Percentiles rank a stretch among this genome's conserved stretches.
phyloP scores from a whole-genome alignment of 2,113 vertebrate genomes.

The Progne subis region DNA sequence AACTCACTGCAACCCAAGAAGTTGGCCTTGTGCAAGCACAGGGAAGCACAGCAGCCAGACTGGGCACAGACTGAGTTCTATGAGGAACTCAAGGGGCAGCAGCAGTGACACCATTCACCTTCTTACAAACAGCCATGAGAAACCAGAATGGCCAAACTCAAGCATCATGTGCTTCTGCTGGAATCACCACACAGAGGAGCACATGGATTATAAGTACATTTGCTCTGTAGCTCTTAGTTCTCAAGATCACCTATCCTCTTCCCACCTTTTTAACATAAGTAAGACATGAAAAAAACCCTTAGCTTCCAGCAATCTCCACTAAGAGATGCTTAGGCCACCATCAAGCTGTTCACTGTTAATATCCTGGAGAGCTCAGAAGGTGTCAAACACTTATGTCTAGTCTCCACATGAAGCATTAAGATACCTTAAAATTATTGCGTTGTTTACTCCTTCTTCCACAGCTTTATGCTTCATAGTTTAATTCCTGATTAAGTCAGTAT shows the following conservation, averaged over 20 bases:
- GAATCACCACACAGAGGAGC: not conserved
- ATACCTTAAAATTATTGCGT: not conserved
- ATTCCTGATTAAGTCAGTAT: not conserved
- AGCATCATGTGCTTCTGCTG: not conserved
- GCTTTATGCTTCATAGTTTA: not conserved
- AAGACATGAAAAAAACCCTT: rapidly evolving
- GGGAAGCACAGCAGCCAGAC: not conserved
- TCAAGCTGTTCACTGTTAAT: not conserved
- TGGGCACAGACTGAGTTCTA: not conserved
- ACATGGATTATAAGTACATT: rapidly evolving
- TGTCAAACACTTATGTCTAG: not conserved
- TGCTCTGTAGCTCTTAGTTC: not conserved
- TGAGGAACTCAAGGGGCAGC: not conserved
- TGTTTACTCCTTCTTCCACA: not conserved
- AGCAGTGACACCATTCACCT: not conserved
- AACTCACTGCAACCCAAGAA: not conserved
- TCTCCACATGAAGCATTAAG: not conserved
- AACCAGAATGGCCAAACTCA: not conserved
- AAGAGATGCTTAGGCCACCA: not conserved
- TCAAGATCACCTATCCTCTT: not conserved
- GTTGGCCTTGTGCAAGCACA: rapidly evolving
- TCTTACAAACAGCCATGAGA: not conserved
- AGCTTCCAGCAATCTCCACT: not conserved
- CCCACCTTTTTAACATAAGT: not conserved
- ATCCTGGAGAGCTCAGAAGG: not conserved